A percentile compares a stretch with the other conserved stretches of the same genome.
phyloP scores from a whole-genome alignment of 2,888 invertebrate genomes.

The Pyrrhosoma nymphula region DNA sequence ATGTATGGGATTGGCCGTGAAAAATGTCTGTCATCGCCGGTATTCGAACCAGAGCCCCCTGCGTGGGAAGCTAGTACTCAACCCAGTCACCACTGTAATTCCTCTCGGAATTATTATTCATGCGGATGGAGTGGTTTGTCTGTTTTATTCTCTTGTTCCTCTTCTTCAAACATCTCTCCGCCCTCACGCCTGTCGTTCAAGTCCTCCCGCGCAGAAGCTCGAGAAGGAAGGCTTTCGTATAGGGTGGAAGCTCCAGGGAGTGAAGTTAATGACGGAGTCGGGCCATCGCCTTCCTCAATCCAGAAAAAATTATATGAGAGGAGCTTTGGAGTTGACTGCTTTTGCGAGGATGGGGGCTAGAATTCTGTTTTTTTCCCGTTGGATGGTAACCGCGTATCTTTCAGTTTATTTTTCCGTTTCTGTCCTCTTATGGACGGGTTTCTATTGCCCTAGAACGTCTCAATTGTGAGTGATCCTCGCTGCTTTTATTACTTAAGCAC shows the following conservation, averaged over 20 bases:
- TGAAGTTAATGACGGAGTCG: background rate
- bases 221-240: background rate
- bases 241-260: background rate
- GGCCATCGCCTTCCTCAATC: background rate
- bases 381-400: background rate
- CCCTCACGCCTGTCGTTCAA: background rate
- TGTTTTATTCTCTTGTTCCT: background rate
- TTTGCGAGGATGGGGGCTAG: background rate
- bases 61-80: too few species aligned
- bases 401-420: background rate
- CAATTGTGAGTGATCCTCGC: background rate
- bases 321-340: background rate
- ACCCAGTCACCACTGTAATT: too few species aligned
- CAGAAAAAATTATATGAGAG: too few species aligned
- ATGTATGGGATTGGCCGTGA: too few species aligned
- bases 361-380: background rate
- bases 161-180: background rate
- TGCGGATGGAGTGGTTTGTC: background rate
- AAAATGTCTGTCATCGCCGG: too few species aligned
- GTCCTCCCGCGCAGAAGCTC: background rate
- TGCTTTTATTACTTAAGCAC: too few species aligned
- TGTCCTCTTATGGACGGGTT: background rate
- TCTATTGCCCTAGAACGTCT: background rate
- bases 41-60: too few species aligned
- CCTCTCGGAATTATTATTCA: background rate